Percentiles rank a stretch among this genome's conserved stretches.
Conservation (phyloP, 1,140 invertebrate species). For the Sycophaga agraensis region DNA sequence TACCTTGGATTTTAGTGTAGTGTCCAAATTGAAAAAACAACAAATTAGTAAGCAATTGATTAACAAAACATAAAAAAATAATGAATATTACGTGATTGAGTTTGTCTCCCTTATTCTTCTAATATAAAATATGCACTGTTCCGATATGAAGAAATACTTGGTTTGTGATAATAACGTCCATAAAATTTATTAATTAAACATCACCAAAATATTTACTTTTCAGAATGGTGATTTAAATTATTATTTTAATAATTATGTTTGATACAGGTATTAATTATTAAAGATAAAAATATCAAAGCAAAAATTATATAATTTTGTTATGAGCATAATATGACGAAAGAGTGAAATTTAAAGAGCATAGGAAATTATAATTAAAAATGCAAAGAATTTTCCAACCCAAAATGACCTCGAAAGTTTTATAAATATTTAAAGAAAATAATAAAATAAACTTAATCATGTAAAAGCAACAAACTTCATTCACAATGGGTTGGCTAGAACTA, state of each 20-base stretch:
- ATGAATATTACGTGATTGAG: no score
- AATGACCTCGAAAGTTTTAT: no score
- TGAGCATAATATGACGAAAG: constrained; percentile 8
- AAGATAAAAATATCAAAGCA: constrained; percentile 6
- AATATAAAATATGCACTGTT: no score
- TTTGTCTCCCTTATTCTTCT: no score
- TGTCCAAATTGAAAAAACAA: no score
- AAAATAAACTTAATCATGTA: no score
- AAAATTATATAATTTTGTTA: constrained; percentile 7
- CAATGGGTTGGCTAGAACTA: no score
- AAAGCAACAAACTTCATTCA: no score
- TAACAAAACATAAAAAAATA: no score
- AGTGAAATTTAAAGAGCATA: background rate
- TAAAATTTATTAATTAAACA: background rate
- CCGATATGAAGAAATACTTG: constrained; percentile 4
- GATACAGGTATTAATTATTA: background rate
- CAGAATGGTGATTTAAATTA: background rate
- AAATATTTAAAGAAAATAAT: constrained; percentile 14
- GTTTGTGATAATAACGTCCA: background rate
- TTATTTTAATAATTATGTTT: constrained; percentile 14
- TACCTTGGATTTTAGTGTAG: no score
- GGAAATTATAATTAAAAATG: constrained; percentile 11
- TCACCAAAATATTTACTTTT: background rate
- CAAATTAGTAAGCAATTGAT: no score
- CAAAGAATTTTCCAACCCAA: no score